A percentile compares a stretch with the other conserved stretches of the same genome.
These are phyloP conservation scores for Onthophagus taurus DNA, from an alignment of 1,140 invertebrate genomes.

Conservation along the genomic window DNA sequence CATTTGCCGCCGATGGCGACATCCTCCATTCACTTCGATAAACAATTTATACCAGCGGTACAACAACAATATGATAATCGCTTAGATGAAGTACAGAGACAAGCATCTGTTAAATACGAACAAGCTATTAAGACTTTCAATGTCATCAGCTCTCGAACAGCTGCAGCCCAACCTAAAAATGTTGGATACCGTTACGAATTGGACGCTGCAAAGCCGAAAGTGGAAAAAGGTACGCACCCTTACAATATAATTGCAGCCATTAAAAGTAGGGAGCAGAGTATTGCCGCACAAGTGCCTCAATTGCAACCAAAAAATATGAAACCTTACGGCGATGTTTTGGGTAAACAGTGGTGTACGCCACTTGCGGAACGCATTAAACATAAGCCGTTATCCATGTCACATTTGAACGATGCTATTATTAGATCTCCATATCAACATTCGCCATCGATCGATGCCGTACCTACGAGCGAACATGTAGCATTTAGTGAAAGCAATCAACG, in stretches of 20 bases:
- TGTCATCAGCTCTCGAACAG: not conserved
- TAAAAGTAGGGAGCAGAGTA: not conserved
- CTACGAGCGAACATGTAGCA: too few species aligned
- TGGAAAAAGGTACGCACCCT: not conserved
- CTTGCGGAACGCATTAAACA: too few species aligned
- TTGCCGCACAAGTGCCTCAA: not conserved
- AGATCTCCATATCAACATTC: too few species aligned
- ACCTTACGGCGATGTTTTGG: slow-evolving; percentile 8
- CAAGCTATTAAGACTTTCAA: slow-evolving; percentile 1
- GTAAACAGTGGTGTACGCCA: too few species aligned
- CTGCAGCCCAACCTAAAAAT: not conserved
- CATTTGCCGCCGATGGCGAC: not conserved
- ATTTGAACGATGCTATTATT: too few species aligned
- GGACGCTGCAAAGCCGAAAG: slow-evolving; percentile 3
- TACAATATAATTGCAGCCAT: too few species aligned
- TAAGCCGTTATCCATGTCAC: too few species aligned
- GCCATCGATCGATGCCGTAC: too few species aligned
- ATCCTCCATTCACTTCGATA: not conserved
- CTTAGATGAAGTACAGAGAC: not conserved
- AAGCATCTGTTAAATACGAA: not conserved
- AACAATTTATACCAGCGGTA: too few species aligned
- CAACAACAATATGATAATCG: not conserved
- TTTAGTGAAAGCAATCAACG: too few species aligned
- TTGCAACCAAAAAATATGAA: slow-evolving; percentile 10
- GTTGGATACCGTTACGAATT: not conserved